A percentile compares a stretch with the other conserved stretches of the same genome.
phyloP scores from a whole-genome alignment of 2,888 invertebrate species.

The Dioctria linearis region DNA sequence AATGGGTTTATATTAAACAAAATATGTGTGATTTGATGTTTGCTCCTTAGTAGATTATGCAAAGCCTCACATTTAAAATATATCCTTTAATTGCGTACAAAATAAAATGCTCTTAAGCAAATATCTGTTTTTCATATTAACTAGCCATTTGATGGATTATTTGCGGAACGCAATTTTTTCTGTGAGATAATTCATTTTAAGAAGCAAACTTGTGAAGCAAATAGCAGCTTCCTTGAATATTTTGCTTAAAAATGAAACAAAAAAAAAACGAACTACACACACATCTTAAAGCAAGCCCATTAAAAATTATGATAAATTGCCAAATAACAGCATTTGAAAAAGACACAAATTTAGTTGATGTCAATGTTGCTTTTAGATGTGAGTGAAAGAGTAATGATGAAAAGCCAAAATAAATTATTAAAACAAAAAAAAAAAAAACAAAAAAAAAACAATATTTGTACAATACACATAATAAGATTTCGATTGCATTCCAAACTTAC shows the following conservation, averaged over 20 bases:
- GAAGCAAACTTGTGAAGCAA: background rate
- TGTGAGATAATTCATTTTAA: too few species aligned
- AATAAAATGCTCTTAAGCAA: too few species aligned
- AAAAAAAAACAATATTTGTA: background rate
- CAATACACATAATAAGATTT: slow-evolving; percentile 6
- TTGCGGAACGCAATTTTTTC: too few species aligned
- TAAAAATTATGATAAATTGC: background rate
- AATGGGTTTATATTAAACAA: too few species aligned
- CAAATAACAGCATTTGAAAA: slow-evolving; percentile 3
- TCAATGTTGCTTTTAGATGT: slow-evolving; percentile 13
- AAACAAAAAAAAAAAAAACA: slow-evolving; percentile 28
- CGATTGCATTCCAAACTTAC: slow-evolving; percentile 74
- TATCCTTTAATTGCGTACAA: too few species aligned
- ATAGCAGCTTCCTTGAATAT: background rate
- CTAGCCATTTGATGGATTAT: too few species aligned
- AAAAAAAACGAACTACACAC: slow-evolving; percentile 12
- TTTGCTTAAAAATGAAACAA: background rate
- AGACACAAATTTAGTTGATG: background rate
- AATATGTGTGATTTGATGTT: too few species aligned
- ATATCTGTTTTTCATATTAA: too few species aligned
- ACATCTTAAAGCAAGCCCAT: slow-evolving; percentile 18
- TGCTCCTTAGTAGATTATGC: too few species aligned
- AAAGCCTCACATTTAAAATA: too few species aligned
- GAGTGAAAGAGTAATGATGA: background rate
- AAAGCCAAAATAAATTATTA: background rate